Evolutionary conservation across 2,113 vertebrate species (phyloP).

Genomic region (Acanthisitta chloris): DNA sequence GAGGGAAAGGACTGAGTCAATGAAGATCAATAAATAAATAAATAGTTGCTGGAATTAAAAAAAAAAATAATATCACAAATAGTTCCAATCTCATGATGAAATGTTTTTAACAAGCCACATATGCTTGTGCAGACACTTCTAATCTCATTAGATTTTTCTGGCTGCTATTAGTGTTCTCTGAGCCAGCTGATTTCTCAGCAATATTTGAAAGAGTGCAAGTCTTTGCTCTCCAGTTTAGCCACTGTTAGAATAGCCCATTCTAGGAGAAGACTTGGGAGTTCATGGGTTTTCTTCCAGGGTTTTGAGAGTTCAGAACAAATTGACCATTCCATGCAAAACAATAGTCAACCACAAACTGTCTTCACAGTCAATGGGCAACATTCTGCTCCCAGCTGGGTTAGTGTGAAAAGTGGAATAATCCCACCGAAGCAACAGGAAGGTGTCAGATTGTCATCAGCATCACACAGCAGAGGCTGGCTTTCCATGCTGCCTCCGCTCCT

Average conservation of each 20-base stretch:
- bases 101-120: slow-evolving; percentile 1
- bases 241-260: not conserved
- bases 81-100: not conserved
- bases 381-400: not conserved
- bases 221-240: not conserved
- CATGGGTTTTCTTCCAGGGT: not conserved
- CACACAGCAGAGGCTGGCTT: not conserved
- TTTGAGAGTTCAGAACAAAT: slow-evolving; percentile 42
- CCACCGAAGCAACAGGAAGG: not conserved
- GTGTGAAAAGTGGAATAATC: not conserved
- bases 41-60: not conserved
- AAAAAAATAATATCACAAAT: not conserved
- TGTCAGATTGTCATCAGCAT: slow-evolving; percentile 9
- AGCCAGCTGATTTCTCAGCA: slow-evolving; percentile 49
- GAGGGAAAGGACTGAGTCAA: not conserved
- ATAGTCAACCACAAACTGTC: not conserved
- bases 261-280: not conserved
- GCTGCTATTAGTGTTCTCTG: not conserved
- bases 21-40: slow-evolving; percentile 53
- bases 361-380: not conserved
- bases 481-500: not conserved
- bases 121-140: slow-evolving; percentile 13
- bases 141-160: slow-evolving; percentile 39
- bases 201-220: not conserved
- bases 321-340: not conserved